A percentile compares a stretch with the other conserved stretches of the same genome.
These are phyloP conservation scores for Pseudococcus viburni DNA, from an alignment of 2,888 invertebrate species.

Conservation along the genomic window DNA sequence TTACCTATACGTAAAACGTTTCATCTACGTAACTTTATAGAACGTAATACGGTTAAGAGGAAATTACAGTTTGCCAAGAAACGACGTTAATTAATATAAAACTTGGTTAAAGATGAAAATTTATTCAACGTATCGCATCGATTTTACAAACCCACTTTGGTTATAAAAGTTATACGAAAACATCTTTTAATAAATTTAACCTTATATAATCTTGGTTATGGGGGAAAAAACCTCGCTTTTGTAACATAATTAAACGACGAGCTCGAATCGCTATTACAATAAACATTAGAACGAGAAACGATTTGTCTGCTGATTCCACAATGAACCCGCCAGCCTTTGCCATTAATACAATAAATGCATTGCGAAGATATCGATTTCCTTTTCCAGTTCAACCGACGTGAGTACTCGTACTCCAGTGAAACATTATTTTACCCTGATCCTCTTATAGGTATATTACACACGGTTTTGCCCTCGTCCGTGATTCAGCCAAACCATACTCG, in stretches of 20 bases:
- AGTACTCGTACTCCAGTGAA: background rate
- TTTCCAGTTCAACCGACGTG: constrained; percentile 1
- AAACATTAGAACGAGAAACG: constrained; percentile 4
- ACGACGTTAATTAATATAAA: background rate
- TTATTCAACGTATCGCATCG: background rate
- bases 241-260: background rate
- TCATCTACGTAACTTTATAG: background rate
- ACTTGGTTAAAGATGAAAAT: constrained; percentile 4
- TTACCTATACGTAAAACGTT: background rate
- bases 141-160: background rate
- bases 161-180: background rate
- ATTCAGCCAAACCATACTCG: background rate
- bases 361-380: constrained; percentile 18
- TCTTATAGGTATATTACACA: background rate
- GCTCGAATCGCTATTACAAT: constrained; percentile 5
- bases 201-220: background rate
- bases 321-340: background rate
- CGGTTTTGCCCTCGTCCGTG: background rate
- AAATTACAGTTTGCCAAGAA: background rate
- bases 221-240: background rate
- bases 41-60: background rate
- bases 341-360: constrained; percentile 28
- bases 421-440: constrained; percentile 2
- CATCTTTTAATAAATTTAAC: background rate
- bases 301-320: constrained; percentile 7